These are phyloP conservation scores for Yponomeuta sedellus DNA, from an alignment of 2,888 invertebrate species.

Conservation along the genomic window DNA sequence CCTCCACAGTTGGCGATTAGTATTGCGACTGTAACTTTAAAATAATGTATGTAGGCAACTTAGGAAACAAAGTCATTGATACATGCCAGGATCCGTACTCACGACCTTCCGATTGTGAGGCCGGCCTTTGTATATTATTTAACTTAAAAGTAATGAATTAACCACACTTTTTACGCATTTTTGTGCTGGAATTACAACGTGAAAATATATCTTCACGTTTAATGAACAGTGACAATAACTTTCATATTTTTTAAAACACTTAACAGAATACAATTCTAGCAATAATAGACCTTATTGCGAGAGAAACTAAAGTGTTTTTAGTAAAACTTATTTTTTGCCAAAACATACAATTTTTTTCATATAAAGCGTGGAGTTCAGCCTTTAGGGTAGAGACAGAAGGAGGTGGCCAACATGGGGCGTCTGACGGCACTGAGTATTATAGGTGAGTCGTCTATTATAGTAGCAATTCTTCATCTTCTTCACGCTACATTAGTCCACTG, in stretches of 20 bases:
- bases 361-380: constrained; percentile 18
- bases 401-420: constrained; percentile 49
- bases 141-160: background rate
- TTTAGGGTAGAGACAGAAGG: constrained; percentile 29
- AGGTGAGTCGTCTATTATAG: constrained; percentile 38
- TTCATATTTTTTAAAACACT: background rate
- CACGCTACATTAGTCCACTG: too few species aligned
- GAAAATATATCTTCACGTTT: background rate
- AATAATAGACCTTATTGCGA: background rate
- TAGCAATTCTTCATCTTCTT: too few species aligned
- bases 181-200: background rate
- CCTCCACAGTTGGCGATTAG: too few species aligned
- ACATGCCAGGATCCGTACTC: too few species aligned
- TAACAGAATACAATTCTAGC: background rate
- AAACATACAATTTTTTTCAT: background rate
- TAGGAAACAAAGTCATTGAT: too few species aligned
- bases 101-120: too few species aligned
- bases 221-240: background rate
- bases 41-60: too few species aligned
- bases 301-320: background rate
- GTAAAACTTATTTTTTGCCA: background rate
- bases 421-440: constrained; percentile 50
- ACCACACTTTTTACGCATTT: background rate
- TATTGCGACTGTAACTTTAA: too few species aligned
- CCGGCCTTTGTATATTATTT: background rate